Base-by-base conservation (phyloP, 2,888 invertebrate species). In the Chloromyia formosa region DNA sequence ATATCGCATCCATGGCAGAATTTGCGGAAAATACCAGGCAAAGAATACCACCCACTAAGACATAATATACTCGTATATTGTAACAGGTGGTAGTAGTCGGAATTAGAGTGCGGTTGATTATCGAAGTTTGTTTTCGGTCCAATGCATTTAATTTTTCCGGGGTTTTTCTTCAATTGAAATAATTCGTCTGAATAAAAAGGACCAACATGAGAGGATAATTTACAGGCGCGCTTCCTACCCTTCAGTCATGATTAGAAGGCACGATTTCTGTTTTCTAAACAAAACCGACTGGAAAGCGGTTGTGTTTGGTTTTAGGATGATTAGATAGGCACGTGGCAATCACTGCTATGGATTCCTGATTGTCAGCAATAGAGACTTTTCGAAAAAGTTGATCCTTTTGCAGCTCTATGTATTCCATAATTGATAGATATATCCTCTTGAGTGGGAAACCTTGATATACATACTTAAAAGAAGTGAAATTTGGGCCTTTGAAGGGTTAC, bases 301-400 rank as follows among this genome's bases (percentile, higher is more conserved):
- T 49, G 20, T 58, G 40, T 71, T 27, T 35, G 56, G 35, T 71
- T 71, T 71, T 71, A 71, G 56, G 27, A 56, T 71, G 71, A 71
- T 71, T 71, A 58, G 71, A 71, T 71, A 40, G 71, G 56, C 71
- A 58, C 71, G 71, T 71, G 71, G 71, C 71, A 10, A 12, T 58
- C 49, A n/a, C 14, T 18, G 35, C 40, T 71, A 71, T 18, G 71
- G 71, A 14, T 71, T 71, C 71, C 42, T 56, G 58, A 71, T 66
- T 66, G 66, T 22, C 64, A 69, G 23, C 53, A 56, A 14, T 45
- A 16, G 2, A 56, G 23, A 7, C 35, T 35, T 42, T 58, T 56
- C 22, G 40, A 58, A 22, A 10, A 45, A 71, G 35, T 56, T 71
- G 56, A 42, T 40, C 71, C 40, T 71, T 71, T 71, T 71, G 71